Evolutionary conservation across 1,140 invertebrate species (phyloP), one percentile per base, ranked within the genome.

Genomic region (Drosophila pallidifrons): DNA sequence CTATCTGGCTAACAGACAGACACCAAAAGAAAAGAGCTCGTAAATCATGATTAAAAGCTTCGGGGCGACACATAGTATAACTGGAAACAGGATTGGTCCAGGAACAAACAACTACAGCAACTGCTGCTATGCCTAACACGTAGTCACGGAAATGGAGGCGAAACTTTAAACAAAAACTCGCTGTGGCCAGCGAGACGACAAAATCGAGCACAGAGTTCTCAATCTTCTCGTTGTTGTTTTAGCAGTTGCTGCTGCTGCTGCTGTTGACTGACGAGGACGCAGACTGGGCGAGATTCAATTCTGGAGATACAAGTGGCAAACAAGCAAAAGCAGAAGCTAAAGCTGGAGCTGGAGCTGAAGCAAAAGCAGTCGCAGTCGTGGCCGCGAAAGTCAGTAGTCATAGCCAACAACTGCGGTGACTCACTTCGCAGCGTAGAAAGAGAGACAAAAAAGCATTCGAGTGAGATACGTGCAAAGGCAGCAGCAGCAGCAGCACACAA

Each of bases 21-120:
- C 65, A 54, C 35, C 2, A 8, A 32, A 1, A 38, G 7, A 10
- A 10, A 38, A 7, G 8, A 58, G 72, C 79, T 91, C 89, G 89
- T 91, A 91, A 91, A 91, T 91, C 89, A 91, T 91, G 89, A 91
- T 91, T 91, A 91, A 91, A 91, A 90, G 89, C 89, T 89, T 90
- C 67, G 75, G 85, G 85, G 89, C 79, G 81, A 81, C 85, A 86
- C 70, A 73, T 54, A 61, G 68, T 57, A 67, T 52, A 75, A 60
- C 77, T 63, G 55, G 55, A 35, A 45, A 51, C 61, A 20, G 20
- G 49, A 65, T 55, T 65, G 57, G 68, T 80, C 49, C 49, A 25
- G 47, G 8, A 64, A 10, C 61, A 64, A 43, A 32, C 30, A 32
- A 32, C 30, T 32, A 32, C 30, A 32, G 30, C 49, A 41, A 60